These are phyloP conservation scores for Anoplolepis gracilipes DNA, from an alignment of 1,140 invertebrate genomes.

Conservation along the genomic window DNA sequence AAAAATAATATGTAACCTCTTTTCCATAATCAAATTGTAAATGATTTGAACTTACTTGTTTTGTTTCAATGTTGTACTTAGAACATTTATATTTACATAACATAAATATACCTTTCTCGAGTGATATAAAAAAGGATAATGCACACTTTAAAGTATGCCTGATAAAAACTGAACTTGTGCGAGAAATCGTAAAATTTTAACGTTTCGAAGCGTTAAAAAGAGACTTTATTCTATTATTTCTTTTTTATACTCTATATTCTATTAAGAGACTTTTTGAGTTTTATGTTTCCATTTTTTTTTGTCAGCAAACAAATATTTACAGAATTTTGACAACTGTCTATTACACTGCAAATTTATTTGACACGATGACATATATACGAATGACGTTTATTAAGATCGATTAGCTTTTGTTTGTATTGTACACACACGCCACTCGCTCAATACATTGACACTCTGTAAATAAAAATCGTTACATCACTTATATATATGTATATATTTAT, in stretches of 20 bases:
- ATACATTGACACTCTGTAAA: neutral
- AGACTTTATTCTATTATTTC: too few species aligned
- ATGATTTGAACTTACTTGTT: neutral
- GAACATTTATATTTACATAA: neutral
- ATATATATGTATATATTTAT: neutral
- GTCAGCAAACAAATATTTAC: neutral
- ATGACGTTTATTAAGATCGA: slow-evolving; percentile 43
- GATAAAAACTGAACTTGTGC: slow-evolving; percentile 6
- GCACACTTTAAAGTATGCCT: neutral
- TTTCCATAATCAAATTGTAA: neutral
- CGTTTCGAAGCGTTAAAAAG: neutral
- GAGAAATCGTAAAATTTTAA: neutral
- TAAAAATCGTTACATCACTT: neutral
- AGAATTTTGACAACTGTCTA: neutral
- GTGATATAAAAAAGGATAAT: slow-evolving; percentile 1
- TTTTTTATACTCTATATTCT: too few species aligned
- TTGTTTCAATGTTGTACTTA: neutral
- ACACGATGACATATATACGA: neutral
- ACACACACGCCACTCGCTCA: neutral
- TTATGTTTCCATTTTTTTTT: neutral
- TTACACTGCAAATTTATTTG: slow-evolving; percentile 23
- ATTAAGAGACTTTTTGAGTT: neutral
- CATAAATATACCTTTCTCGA: neutral
- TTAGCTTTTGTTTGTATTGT: slow-evolving; percentile 37
- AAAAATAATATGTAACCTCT: neutral